Conservation (phyloP, 2,113 vertebrate species). For the Coreoperca whiteheadi region DNA sequence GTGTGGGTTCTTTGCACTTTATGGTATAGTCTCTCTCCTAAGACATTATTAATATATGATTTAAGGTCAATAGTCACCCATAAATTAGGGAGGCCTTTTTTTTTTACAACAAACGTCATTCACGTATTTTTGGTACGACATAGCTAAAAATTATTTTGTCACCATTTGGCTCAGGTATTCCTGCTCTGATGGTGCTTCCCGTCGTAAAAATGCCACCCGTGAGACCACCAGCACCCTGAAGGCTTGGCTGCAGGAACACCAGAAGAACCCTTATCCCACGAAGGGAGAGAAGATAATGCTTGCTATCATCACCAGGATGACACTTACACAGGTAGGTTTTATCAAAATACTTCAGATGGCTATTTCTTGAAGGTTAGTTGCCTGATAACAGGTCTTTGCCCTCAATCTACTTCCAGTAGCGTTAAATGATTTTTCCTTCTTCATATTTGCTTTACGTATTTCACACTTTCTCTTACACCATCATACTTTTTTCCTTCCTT, state of each 20-base stretch:
- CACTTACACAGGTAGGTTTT: conserved; percentile 85
- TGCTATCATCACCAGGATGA: conserved; percentile 94
- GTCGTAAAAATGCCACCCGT: conserved; percentile 95
- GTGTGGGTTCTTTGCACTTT: background rate
- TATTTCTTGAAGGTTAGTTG: background rate
- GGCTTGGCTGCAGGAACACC: conserved; percentile 93
- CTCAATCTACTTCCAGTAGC: background rate
- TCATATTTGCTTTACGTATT: background rate
- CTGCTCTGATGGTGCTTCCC: conserved; percentile 89
- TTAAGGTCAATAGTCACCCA: background rate
- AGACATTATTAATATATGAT: conserved; percentile 4
- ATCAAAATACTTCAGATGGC: background rate
- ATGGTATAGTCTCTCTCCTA: background rate
- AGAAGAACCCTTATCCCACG: conserved; percentile 91
- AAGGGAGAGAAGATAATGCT: conserved; percentile 93
- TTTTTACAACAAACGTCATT: background rate
- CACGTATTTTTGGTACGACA: background rate
- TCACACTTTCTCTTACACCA: background rate
- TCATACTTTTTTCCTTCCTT: background rate
- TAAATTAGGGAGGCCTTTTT: background rate
- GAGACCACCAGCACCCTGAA: conserved; percentile 96
- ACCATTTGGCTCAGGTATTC: conserved; percentile 86
- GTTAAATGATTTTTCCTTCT: background rate
- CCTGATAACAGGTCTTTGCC: background rate
- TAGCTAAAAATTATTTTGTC: background rate